Evolutionary conservation across 2,888 invertebrate genomes (phyloP).

Genomic region (Lepas anatifera): DNA sequence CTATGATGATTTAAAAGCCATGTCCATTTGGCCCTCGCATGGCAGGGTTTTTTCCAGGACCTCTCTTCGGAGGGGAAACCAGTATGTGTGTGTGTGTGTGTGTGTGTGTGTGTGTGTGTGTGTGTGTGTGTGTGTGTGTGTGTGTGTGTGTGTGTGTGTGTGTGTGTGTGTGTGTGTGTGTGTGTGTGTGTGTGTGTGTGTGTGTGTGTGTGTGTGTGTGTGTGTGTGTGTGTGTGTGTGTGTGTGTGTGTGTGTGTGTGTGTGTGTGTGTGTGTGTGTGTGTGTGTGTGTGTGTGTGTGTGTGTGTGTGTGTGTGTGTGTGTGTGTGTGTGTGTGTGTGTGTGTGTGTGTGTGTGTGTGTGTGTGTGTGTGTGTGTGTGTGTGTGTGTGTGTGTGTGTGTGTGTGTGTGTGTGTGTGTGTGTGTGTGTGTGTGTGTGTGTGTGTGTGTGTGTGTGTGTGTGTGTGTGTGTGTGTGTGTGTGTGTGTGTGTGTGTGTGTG

Average conservation of each 20-base stretch:
- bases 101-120: conserved; percentile 1
- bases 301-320: conserved; percentile 1
- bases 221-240: not conserved
- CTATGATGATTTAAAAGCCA: too few relatives aligned
- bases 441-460: not conserved
- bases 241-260: not conserved
- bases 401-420: not conserved
- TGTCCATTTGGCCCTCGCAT: too few relatives aligned
- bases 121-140: not conserved
- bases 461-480: not conserved
- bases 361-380: not conserved
- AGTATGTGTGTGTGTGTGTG: not conserved
- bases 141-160: not conserved
- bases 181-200: not conserved
- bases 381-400: not conserved
- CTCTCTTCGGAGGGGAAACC: too few relatives aligned
- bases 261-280: not conserved
- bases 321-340: not conserved
- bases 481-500: not conserved
- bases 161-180: not conserved
- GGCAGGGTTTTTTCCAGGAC: too few relatives aligned
- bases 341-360: conserved; percentile 1
- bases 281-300: not conserved
- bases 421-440: not conserved
- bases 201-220: not conserved